phyloP scores from a whole-genome alignment of 2,888 invertebrate species.

The Phorcus lineatus region DNA sequence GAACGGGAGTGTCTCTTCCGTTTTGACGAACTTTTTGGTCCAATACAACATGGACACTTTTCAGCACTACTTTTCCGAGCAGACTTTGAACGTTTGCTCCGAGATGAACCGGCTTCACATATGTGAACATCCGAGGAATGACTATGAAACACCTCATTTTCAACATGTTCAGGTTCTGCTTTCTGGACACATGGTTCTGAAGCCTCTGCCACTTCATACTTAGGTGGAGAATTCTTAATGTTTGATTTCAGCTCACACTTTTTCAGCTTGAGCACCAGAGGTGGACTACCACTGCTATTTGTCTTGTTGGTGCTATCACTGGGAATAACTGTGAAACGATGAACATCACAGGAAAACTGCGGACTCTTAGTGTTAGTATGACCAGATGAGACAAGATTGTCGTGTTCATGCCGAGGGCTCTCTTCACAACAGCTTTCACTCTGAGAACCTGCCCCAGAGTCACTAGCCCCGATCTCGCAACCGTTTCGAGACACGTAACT shows the following conservation, averaged over 20 bases:
- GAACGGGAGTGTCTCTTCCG: not conserved
- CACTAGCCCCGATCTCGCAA: not conserved
- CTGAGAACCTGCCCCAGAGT: not conserved
- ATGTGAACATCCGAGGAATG: not conserved
- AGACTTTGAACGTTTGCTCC: slow-evolving; percentile 7
- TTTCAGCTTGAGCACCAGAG: not conserved
- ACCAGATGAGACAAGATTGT: not conserved
- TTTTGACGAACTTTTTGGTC: not conserved
- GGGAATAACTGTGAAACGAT: slow-evolving; percentile 1
- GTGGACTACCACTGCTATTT: not conserved
- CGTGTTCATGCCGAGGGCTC: not conserved
- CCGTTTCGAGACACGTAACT: not conserved
- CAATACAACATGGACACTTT: not conserved
- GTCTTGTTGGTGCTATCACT: not conserved
- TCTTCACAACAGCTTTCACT: slow-evolving; percentile 5
- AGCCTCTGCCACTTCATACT: not conserved
- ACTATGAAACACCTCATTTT: not conserved
- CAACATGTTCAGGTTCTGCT: not conserved
- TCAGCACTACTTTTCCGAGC: not conserved
- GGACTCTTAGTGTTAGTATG: slow-evolving; percentile 2
- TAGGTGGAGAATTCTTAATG: slow-evolving; percentile 5
- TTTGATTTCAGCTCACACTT: not conserved
- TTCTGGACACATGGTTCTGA: not conserved
- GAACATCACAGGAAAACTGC: not conserved
- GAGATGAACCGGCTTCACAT: not conserved